Evolutionary conservation across 1,140 invertebrate species (phyloP).

Genomic region (Diachasma alloeum): DNA sequence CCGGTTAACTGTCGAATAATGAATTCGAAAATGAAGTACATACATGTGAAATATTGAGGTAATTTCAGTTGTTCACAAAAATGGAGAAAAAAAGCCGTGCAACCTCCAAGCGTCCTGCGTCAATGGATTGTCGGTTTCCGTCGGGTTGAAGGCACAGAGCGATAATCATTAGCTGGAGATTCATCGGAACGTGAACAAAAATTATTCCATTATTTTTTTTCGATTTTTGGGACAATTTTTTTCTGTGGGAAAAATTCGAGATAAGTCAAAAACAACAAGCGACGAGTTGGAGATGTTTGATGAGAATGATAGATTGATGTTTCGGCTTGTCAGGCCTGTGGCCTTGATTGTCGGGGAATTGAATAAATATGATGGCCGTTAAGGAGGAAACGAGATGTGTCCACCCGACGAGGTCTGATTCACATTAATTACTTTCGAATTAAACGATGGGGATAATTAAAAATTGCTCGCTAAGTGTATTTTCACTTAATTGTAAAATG

Average conservation of each 20-base stretch:
- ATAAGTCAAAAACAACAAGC: background rate
- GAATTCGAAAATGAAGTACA: constrained; percentile 24
- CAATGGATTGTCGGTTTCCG: constrained; percentile 55
- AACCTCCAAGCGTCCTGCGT: constrained; percentile 38
- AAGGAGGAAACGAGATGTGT: background rate
- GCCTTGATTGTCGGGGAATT: background rate
- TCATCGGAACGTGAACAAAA: constrained; percentile 21
- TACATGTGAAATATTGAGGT: constrained; percentile 40
- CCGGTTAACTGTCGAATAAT: constrained; percentile 17
- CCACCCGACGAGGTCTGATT: constrained; percentile 15
- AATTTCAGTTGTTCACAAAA: constrained; percentile 24
- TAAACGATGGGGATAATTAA: background rate
- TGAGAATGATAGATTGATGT: constrained; percentile 3
- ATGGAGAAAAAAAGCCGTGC: background rate
- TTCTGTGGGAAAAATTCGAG: background rate
- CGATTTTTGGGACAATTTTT: background rate
- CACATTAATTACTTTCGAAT: constrained; percentile 22
- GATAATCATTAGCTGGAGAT: constrained; percentile 45
- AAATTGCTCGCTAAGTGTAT: background rate
- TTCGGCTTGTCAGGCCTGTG: background rate
- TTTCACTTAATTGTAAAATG: background rate
- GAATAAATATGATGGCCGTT: background rate
- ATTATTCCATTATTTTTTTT: background rate
- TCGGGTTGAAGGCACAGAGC: constrained; percentile 30
- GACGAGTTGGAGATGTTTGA: background rate